Conservation (phyloP, 2,888 invertebrate species). For the Leucania comma region DNA sequence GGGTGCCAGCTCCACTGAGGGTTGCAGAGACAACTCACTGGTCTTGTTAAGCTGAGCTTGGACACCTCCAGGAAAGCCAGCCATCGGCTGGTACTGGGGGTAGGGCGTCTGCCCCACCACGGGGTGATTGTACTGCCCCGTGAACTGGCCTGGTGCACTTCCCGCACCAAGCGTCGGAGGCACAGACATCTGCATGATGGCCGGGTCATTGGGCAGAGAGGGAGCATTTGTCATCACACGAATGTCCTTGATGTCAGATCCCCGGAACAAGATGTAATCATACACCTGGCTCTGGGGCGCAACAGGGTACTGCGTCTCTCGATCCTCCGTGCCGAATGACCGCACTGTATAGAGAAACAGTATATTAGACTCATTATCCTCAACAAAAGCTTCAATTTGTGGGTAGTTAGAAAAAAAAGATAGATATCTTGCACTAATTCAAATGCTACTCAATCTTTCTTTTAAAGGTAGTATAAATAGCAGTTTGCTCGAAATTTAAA, state of each 20-base stretch:
- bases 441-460: not conserved
- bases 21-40: constrained; percentile 90
- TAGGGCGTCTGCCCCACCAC: constrained; percentile 92
- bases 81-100: constrained; percentile 88
- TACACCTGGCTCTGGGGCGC: constrained; percentile 99
- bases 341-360: constrained; percentile 93
- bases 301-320: constrained; percentile 98
- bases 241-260: constrained; percentile 99
- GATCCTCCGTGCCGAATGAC: constrained; percentile 99
- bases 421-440: not conserved
- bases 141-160: constrained; percentile 91
- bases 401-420: constrained; percentile 21
- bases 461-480: not conserved
- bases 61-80: constrained; percentile 87
- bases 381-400: constrained; percentile 6
- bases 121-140: constrained; percentile 93
- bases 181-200: constrained; percentile 97
- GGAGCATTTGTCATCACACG: constrained; percentile 97
- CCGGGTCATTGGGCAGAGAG: constrained; percentile 98
- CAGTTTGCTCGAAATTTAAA: not conserved
- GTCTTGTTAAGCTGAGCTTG: constrained; percentile 87
- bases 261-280: constrained; percentile 99
- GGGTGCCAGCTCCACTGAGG: constrained; percentile 83
- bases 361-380: constrained; percentile 35
- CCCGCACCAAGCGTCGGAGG: constrained; percentile 93